Evolutionary conservation across 2,113 vertebrate genomes (phyloP).

Genomic region (Nycticryphes semicollaris): DNA sequence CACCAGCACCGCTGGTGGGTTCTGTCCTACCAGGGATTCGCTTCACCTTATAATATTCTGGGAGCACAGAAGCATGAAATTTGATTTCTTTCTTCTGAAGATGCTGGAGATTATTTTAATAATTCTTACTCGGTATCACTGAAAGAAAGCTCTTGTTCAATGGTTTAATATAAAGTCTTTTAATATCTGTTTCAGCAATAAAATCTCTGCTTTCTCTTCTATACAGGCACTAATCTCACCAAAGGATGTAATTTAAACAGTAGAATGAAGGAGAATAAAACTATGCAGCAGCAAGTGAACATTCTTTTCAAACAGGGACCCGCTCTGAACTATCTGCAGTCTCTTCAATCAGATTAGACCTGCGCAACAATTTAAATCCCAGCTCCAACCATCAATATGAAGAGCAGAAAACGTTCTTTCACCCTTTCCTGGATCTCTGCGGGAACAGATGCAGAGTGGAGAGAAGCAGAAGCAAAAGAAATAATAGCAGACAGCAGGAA

Average conservation of each 20-base stretch:
- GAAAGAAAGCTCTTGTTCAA: conserved; percentile 17
- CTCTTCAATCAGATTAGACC: conserved; percentile 40
- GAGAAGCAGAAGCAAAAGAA: background rate
- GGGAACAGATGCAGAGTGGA: background rate
- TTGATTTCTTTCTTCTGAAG: conserved; percentile 40
- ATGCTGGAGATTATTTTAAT: conserved; percentile 32
- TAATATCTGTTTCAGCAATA: conserved; percentile 26
- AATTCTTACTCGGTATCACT: background rate
- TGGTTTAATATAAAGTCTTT: conserved; percentile 13
- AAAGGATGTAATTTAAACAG: background rate
- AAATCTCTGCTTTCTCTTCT: conserved; percentile 17
- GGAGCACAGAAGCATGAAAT: conserved; percentile 33
- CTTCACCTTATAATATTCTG: background rate
- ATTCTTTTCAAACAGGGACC: conserved; percentile 8
- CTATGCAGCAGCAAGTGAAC: background rate
- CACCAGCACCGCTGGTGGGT: background rate
- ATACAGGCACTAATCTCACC: background rate
- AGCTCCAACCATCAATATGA: background rate
- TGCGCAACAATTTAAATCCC: background rate
- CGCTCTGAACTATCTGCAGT: background rate
- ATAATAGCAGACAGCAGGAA: background rate
- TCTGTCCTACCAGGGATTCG: background rate
- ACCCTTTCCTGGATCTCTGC: background rate
- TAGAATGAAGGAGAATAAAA: conserved; percentile 7
- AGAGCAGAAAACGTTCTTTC: background rate